phyloP scores from a whole-genome alignment of 1,140 invertebrate genomes.

The Atopsyche davidsoni region DNA sequence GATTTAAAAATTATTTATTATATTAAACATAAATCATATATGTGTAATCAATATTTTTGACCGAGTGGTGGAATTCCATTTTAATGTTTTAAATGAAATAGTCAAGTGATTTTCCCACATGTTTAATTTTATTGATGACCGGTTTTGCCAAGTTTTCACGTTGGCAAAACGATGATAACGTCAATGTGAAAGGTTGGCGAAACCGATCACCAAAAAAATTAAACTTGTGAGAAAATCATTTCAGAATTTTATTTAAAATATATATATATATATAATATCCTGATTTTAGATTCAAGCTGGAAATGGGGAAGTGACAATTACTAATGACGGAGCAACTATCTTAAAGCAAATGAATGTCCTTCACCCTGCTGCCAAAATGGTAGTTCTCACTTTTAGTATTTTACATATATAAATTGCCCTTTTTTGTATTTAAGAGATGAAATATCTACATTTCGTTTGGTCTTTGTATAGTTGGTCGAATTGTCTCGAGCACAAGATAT shows the following conservation, averaged over 20 bases:
- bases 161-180: too few relatives aligned
- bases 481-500: conserved; percentile 97
- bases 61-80: too few relatives aligned
- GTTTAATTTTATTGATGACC: too few relatives aligned
- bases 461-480: conserved; percentile 79
- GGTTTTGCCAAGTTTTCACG: too few relatives aligned
- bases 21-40: too few relatives aligned
- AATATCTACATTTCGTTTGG: conserved; percentile 6
- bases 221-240: too few relatives aligned
- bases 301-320: conserved; percentile 98
- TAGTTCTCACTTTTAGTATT: conserved; percentile 38
- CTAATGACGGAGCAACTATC: conserved; percentile 99
- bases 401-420: conserved; percentile 7
- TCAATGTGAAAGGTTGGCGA: too few relatives aligned
- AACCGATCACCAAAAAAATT: too few relatives aligned
- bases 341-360: conserved; percentile 98
- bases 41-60: too few relatives aligned
- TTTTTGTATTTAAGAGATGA: not conserved
- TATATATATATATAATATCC: conserved; percentile 21
- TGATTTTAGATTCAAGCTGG: conserved; percentile 80
- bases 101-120: too few relatives aligned
- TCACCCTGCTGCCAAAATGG: conserved; percentile 99
- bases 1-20: conserved; percentile 10
- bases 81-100: too few relatives aligned
- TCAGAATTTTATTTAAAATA: conserved; percentile 5